Base-by-base conservation (phyloP, 2,888 invertebrate genomes). In the Microchrysa polita region DNA sequence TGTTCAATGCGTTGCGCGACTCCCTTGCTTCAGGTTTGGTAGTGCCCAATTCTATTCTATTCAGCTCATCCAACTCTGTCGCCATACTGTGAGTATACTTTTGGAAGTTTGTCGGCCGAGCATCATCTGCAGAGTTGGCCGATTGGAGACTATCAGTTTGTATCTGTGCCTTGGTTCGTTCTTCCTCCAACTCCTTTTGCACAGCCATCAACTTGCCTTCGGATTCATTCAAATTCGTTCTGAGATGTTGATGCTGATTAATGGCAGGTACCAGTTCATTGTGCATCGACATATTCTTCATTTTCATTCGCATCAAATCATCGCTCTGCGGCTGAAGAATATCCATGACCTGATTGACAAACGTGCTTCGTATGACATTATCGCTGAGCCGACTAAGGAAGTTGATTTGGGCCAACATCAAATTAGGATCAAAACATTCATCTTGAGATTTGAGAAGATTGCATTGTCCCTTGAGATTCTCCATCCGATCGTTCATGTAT, bases 121-220 rank as follows among this genome's bases (percentile, higher is more conserved):
- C 7, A 5, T 14, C 7, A 2, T 48, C 5, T 65, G 83, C 83
- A 42, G 78, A 78, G 74, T 81, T 81, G n/a, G 79, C 76, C 10
- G 83, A 83, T 77, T 82, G 82, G 14, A 84, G 77, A 77, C 82
- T 83, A 44, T 79, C 79, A 27, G 84, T 76, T 78, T 85, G 85
- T n/a, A 83, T 80, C 74, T 84, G 83, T 18, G 79, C 79, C 44
- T 81, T 82, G 16, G 80, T 80, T 53, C 81, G 80, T 75, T 82
- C 84, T 4, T 79, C 79, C 75, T 84, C 85, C 42, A 84, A 67
- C 74, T 84, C 85, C 34, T 81, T 82, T 63, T 75, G 74, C 67
- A 80, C 82, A 72, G 82, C 80, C 69, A 82, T 82, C 10, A 82
- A 80, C 5, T 82, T 79, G 22, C 81, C 80, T 74, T 83, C 81